These are phyloP conservation scores for Campylomormyrus tamandua DNA, from an alignment of 2,113 vertebrate species.

Conservation along the genomic window DNA sequence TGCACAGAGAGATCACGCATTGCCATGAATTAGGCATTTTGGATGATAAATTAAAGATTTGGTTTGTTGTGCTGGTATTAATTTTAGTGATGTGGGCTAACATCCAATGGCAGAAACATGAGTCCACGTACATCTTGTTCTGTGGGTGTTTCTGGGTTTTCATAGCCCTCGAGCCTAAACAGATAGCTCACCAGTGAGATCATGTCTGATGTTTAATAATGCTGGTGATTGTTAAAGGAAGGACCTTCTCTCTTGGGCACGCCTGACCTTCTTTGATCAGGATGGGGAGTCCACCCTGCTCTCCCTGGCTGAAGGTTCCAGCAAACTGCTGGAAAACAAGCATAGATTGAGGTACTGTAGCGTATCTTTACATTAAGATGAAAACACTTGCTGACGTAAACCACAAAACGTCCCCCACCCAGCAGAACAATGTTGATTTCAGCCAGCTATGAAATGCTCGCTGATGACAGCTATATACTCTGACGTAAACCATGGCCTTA, in stretches of 20 bases:
- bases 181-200: constrained; percentile 22
- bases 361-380: not conserved
- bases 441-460: not conserved
- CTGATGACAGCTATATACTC: not conserved
- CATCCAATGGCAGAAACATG: not conserved
- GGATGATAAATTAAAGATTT: constrained; percentile 5
- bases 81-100: not conserved
- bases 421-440: not conserved
- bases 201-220: constrained; percentile 15
- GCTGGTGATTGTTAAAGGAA: not conserved
- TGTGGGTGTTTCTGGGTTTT: not conserved
- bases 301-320: not conserved
- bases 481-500: not conserved
- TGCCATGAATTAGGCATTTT: not conserved
- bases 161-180: not conserved
- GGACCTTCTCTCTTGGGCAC: not conserved
- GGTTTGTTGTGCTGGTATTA: not conserved
- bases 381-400: not conserved
- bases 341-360: not conserved
- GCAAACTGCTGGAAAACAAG: not conserved
- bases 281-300: not conserved
- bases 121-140: not conserved
- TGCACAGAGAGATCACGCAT: not conserved
- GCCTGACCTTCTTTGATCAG: not conserved
- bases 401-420: not conserved